Evolutionary conservation across 2,113 vertebrate species (phyloP), one percentile per base, ranked within the genome.

Genomic region (Poecilia latipinna): DNA sequence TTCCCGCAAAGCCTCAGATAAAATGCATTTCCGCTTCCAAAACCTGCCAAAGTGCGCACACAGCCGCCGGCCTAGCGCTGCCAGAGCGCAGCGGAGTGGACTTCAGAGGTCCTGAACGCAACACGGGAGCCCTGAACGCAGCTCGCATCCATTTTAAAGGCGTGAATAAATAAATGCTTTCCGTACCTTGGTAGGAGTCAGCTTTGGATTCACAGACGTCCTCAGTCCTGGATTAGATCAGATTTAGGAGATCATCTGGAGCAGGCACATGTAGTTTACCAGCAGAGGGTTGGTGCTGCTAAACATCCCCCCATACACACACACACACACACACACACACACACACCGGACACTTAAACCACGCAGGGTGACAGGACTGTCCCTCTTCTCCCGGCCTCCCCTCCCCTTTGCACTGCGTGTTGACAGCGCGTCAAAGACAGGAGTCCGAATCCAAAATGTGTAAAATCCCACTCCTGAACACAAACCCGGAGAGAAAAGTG

Each of bases 101-200:
- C 80, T 89, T 75, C 17, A 60, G 64, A 44, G 61, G 44, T 71
- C 77, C 75, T 29, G 68, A 57, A 54, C 4, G 51, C 22, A 70
- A 26, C 68, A 70, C 29, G 35, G 35, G 35, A 37, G 35, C 57
- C 57, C 48, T 33, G 8, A 12, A 54, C 4, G 29, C 7, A 12
- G 7, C 65, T 60, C 66, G 0, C 24, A 62, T 7, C 13, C 5
- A 19, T 19, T 24, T 57, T 8, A 57, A 57, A 17, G 33, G 12
- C 17, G n/a, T 57, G 35, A 37, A 37, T 37, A 37, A 37, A 37
- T 37, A 24, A 33, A 24, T 26, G 19, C 35, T 22, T 35, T 32
- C n/a, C 82, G 93, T 92, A 94, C 93, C 93, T 93, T 91, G 86
- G 60, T 90, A 33, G 87, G 80, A 75, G 90, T 88, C 88, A 82